phyloP scores from a whole-genome alignment of 2,797 vertebrate species.

The Protonibea diacanthus region DNA sequence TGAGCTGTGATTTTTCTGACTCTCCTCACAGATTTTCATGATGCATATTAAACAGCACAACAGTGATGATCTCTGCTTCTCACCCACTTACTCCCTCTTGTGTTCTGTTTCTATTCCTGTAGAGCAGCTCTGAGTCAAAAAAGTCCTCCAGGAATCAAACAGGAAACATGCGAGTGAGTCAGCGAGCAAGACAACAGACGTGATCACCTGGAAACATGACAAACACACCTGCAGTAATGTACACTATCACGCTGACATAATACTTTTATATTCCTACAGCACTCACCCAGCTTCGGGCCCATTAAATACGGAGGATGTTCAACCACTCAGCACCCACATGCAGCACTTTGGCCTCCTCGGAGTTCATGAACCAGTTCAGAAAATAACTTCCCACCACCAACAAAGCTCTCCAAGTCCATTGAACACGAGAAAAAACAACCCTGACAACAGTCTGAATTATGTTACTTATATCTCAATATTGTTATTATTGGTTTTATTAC shows the following conservation, averaged over 20 bases:
- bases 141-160: constrained; percentile 56
- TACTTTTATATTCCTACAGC: not conserved
- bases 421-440: not conserved
- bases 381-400: constrained; percentile 35
- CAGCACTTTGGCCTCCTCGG: constrained; percentile 37
- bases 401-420: constrained; percentile 28
- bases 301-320: constrained; percentile 42
- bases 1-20: constrained; percentile 65
- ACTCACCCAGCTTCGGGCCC: constrained; percentile 23
- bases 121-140: constrained; percentile 70
- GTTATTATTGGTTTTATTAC: not conserved
- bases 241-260: not conserved
- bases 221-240: constrained; percentile 10
- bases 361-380: constrained; percentile 42
- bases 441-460: not conserved
- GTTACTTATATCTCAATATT: not conserved
- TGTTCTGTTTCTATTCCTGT: constrained; percentile 76
- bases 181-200: not conserved
- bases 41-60: constrained; percentile 72
- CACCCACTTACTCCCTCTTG: constrained; percentile 80
- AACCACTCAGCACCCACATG: constrained; percentile 62
- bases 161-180: constrained; percentile 25
- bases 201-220: constrained; percentile 17
- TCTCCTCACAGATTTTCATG: constrained; percentile 66
- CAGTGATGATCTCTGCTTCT: constrained; percentile 71